Conservation (phyloP, 1,140 invertebrate genomes). For the Brachionus sp. region DNA sequence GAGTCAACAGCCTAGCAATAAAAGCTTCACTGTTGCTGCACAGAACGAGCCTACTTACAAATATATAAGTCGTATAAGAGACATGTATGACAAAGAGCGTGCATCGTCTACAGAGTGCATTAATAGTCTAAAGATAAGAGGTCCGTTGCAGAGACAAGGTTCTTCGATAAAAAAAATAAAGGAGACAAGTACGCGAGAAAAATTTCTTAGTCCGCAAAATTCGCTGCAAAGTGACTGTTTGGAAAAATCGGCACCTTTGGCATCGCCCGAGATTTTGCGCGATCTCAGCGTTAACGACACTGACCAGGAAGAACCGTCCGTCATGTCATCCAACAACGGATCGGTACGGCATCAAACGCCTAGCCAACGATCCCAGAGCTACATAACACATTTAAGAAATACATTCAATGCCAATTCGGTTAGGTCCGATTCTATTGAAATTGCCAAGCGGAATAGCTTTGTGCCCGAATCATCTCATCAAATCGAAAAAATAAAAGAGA, state of each 20-base stretch:
- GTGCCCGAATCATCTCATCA: background rate
- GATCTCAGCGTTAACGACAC: background rate
- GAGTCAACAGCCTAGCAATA: background rate
- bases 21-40: background rate
- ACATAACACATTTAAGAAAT: slow-evolving; percentile 34
- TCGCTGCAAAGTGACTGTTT: background rate
- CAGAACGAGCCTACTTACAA: background rate
- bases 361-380: background rate
- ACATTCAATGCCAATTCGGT: background rate
- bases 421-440: slow-evolving; percentile 30
- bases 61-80: slow-evolving; percentile 19
- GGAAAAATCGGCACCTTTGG: slow-evolving; percentile 13
- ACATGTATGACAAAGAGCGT: slow-evolving; percentile 30
- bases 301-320: slow-evolving; percentile 13
- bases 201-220: background rate
- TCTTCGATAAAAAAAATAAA: background rate
- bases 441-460: slow-evolving; percentile 24
- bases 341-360: background rate
- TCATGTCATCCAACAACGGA: background rate
- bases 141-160: background rate
- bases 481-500: slow-evolving; percentile 33
- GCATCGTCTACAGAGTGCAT: slow-evolving; percentile 24
- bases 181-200: background rate
- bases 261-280: background rate
- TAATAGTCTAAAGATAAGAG: background rate